These are phyloP conservation scores for Candidula unifasciata DNA, from an alignment of 2,888 invertebrate species.

Conservation along the genomic window DNA sequence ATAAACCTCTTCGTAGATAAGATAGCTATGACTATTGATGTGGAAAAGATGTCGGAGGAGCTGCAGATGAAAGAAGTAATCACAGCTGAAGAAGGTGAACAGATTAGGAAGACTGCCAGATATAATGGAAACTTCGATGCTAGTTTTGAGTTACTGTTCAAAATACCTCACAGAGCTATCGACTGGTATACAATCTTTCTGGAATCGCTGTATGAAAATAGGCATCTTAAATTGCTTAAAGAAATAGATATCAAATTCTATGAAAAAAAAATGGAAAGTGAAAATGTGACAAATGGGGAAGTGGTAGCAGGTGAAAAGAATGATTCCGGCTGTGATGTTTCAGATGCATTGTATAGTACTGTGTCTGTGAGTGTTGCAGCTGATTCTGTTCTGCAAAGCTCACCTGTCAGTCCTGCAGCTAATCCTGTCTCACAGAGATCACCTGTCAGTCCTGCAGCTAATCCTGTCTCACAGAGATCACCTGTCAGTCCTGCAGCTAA, in stretches of 20 bases:
- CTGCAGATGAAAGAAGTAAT: conserved; percentile 23
- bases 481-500: neutral
- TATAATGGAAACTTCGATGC: neutral
- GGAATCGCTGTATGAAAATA: neutral
- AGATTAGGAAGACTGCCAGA: conserved; percentile 8
- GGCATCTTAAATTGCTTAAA: neutral
- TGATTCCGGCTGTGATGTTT: too few relatives aligned
- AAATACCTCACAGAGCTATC: neutral
- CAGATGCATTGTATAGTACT: too few relatives aligned
- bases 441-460: neutral
- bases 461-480: neutral
- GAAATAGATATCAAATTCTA: conserved; percentile 20
- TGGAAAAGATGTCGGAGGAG: neutral
- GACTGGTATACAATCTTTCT: conserved; percentile 9
- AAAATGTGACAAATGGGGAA: neutral
- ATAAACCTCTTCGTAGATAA: conserved; percentile 10
- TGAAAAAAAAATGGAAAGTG: neutral
- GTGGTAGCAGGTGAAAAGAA: neutral
- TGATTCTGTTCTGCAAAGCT: neutral
- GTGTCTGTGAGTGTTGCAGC: neutral
- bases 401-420: neutral
- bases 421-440: neutral
- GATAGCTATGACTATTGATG: neutral
- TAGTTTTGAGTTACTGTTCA: neutral
- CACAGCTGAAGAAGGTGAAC: neutral